Percentiles rank a stretch among this genome's conserved stretches.
Conservation (phyloP, 2,797 vertebrate genomes). For the Poecile montanus region DNA sequence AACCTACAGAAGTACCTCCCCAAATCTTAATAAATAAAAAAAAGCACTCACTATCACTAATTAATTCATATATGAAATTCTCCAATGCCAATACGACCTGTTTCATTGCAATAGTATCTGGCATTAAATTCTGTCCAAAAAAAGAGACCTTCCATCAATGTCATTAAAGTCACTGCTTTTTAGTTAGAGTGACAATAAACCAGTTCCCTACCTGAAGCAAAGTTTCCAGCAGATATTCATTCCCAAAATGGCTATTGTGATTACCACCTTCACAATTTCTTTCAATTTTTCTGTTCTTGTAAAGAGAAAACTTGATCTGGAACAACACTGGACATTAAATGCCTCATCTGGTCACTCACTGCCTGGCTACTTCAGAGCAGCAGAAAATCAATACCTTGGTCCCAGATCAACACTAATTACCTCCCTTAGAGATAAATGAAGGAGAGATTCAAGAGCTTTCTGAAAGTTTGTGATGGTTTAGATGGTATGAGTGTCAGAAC, state of each 20-base stretch:
- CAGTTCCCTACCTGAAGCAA: neutral
- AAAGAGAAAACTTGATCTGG: neutral
- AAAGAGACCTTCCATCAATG: neutral
- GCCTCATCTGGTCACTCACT: neutral
- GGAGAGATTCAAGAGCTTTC: neutral
- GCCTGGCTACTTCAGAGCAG: neutral
- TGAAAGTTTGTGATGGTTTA: neutral
- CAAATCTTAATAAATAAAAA: neutral
- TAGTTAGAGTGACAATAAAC: neutral
- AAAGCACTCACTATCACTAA: neutral
- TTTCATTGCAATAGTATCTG: neutral
- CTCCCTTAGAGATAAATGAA: neutral
- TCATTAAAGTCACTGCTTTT: neutral
- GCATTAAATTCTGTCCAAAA: neutral
- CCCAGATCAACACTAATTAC: neutral
- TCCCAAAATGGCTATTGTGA: neutral
- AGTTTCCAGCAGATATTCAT: neutral
- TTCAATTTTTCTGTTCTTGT: neutral
- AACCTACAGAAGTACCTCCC: neutral
- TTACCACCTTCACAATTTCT: neutral
- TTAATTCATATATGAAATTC: neutral
- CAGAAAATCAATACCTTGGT: neutral
- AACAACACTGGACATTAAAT: neutral
- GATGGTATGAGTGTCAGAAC: neutral
- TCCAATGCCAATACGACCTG: neutral